Evolutionary conservation across 2,113 vertebrate species (phyloP).

Genomic region (Salvelinus namaycush): DNA sequence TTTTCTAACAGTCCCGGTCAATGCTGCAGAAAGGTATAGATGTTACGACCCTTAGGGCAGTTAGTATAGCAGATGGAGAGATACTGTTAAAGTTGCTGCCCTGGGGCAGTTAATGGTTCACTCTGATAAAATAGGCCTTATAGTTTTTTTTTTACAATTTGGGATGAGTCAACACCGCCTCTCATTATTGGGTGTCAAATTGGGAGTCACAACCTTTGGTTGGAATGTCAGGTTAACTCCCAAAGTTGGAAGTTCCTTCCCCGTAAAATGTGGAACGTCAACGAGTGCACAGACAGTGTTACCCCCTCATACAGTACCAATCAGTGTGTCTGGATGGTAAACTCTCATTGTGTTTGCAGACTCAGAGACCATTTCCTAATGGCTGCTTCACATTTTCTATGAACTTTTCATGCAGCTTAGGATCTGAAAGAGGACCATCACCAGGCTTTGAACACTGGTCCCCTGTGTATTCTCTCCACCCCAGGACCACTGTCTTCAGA

Average conservation of each 20-base stretch:
- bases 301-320: conserved; percentile 54
- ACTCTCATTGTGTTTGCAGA: conserved; percentile 66
- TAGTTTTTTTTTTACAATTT: neutral
- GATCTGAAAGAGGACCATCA: conserved; percentile 67
- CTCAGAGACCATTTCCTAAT: conserved; percentile 63
- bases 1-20: neutral
- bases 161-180: neutral
- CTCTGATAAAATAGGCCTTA: neutral
- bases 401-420: conserved; percentile 73
- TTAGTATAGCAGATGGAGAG: too few relatives aligned
- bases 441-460: conserved; percentile 66
- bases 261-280: neutral
- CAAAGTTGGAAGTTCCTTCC: too few relatives aligned
- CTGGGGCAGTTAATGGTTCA: neutral
- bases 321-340: conserved; percentile 61
- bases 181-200: too few relatives aligned
- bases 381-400: conserved; percentile 68
- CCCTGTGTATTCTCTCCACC: conserved; percentile 62
- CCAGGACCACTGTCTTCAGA: conserved; percentile 71
- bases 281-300: conserved; percentile 55
- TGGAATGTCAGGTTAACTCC: too few relatives aligned
- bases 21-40: neutral
- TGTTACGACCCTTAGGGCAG: too few relatives aligned
- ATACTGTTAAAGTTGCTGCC: too few relatives aligned
- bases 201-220: too few relatives aligned